Conservation (phyloP, 2,113 vertebrate genomes). For the Gracilinanus agilis region DNA sequence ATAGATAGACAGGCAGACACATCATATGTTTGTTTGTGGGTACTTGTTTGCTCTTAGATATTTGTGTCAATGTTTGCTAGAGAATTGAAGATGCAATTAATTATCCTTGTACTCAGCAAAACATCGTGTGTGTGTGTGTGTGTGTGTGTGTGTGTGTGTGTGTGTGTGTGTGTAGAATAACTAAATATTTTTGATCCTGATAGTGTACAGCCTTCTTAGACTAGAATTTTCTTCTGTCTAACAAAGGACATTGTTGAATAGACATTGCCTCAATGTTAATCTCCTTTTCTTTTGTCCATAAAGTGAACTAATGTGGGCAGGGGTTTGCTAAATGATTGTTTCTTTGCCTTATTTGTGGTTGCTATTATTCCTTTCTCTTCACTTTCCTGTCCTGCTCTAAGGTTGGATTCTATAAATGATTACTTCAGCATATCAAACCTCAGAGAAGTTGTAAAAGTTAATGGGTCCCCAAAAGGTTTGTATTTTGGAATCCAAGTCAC, state of each 20-base stretch:
- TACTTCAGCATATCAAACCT: background rate
- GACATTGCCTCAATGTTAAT: too few species aligned
- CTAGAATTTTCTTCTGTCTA: too few species aligned
- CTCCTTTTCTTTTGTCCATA: background rate
- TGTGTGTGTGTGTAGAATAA: background rate
- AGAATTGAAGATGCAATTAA: too few species aligned
- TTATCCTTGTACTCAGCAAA: too few species aligned
- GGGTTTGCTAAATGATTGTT: background rate
- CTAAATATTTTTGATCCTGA: background rate
- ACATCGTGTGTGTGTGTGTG: too few species aligned
- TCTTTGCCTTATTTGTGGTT: background rate
- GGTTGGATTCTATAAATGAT: constrained; percentile 4
- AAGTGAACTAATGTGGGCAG: background rate
- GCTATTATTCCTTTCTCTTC: background rate
- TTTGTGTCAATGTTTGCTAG: too few species aligned
- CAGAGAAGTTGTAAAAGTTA: background rate
- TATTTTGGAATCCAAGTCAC: constrained; percentile 12
- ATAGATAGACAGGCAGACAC: too few species aligned
- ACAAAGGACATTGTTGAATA: background rate
- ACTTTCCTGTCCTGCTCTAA: background rate
- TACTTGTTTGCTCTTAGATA: too few species aligned
- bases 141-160: too few species aligned
- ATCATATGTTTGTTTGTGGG: too few species aligned
- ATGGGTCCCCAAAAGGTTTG: background rate
- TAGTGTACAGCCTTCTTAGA: too few species aligned